These are phyloP conservation scores for Drosophila aff. DNA, from an alignment of 1,140 invertebrate genomes.

Conservation along the genomic window DNA sequence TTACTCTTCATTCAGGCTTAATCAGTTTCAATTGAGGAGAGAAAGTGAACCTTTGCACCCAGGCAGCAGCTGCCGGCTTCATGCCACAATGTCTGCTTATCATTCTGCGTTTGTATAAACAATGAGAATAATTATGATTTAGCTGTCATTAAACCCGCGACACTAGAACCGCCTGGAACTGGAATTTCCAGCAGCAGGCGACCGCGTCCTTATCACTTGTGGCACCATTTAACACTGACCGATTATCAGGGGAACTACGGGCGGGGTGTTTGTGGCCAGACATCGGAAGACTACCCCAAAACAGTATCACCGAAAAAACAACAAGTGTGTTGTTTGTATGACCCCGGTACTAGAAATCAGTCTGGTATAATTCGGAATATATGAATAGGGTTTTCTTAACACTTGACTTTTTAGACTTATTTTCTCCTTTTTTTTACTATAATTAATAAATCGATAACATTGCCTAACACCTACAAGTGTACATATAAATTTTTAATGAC, in stretches of 20 bases:
- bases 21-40: slow-evolving; percentile 22
- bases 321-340: slow-evolving; percentile 30
- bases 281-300: slow-evolving; percentile 56
- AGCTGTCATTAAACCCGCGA: slow-evolving; percentile 55
- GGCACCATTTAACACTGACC: slow-evolving; percentile 47
- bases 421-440: too few species aligned
- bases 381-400: too few species aligned
- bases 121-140: slow-evolving; percentile 45
- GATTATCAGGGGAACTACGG: slow-evolving; percentile 40
- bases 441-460: too few species aligned
- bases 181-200: slow-evolving; percentile 42
- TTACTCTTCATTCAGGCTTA: slow-evolving; percentile 18
- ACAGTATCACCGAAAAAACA: slow-evolving; percentile 34
- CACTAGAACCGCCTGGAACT: slow-evolving; percentile 56
- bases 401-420: too few species aligned
- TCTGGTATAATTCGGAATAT: slow-evolving; percentile 5
- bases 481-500: too few species aligned
- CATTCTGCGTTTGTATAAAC: slow-evolving; percentile 37
- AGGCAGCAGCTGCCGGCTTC: slow-evolving; percentile 13
- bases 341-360: slow-evolving; percentile 20
- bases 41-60: slow-evolving; percentile 58
- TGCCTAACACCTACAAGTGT: too few species aligned
- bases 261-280: slow-evolving; percentile 14
- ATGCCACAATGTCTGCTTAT: slow-evolving; percentile 46
- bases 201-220: slow-evolving; percentile 55